These are phyloP conservation scores for Capra hircus DNA, from an alignment of 2,113 vertebrate species.

Conservation along the genomic window DNA sequence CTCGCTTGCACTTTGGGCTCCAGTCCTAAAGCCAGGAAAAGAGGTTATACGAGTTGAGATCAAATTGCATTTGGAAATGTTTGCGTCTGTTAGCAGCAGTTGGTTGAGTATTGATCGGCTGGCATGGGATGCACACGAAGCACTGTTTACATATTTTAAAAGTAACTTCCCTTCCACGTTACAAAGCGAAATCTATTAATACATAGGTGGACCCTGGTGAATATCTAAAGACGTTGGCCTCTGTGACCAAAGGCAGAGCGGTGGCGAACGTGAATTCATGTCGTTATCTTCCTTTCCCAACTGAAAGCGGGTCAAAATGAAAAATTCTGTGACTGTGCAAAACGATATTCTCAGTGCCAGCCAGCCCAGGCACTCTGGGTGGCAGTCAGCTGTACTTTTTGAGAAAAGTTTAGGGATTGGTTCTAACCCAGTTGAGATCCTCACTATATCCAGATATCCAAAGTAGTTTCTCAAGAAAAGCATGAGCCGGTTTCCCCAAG, in stretches of 20 bases:
- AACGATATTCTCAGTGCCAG: neutral
- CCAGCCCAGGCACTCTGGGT: neutral
- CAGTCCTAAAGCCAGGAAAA: neutral
- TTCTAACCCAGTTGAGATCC: conserved; percentile 55
- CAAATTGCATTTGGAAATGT: conserved; percentile 41
- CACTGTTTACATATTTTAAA: neutral
- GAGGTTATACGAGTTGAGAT: conserved; percentile 30
- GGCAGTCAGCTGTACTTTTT: conserved; percentile 16
- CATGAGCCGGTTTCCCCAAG: conserved; percentile 73
- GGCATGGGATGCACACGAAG: neutral
- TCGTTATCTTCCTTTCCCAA: neutral
- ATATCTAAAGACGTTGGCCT: neutral
- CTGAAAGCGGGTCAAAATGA: neutral
- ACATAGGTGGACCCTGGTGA: neutral
- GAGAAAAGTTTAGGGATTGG: conserved; percentile 71
- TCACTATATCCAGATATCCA: conserved; percentile 58
- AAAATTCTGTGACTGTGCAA: neutral
- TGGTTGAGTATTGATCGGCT: conserved; percentile 28
- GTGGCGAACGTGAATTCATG: conserved; percentile 4
- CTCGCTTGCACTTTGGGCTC: conserved; percentile 1
- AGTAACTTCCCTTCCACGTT: neutral
- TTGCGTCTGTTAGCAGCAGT: conserved; percentile 28
- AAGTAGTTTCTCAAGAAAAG: conserved; percentile 73
- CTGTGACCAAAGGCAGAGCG: neutral
- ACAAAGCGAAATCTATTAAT: neutral